Conservation (phyloP, 2,888 invertebrate species). For the Xanthorhoe spadicearia region DNA sequence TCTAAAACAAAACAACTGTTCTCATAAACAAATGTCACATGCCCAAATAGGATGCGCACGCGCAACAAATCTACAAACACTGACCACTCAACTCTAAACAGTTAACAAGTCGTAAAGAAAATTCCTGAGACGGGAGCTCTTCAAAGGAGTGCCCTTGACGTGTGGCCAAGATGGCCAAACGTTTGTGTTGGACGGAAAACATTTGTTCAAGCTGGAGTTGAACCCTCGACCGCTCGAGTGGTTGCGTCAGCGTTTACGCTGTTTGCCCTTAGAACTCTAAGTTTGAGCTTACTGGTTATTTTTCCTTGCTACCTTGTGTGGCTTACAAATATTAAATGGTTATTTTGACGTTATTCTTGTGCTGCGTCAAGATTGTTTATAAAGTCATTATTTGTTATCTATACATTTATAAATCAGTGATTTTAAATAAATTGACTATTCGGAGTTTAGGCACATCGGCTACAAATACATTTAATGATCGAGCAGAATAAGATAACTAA, state of each 20-base stretch:
- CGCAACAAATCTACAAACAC: conserved; percentile 41
- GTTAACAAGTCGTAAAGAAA: conserved; percentile 61
- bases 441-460: too few relatives aligned
- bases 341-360: too few relatives aligned
- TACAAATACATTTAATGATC: too few relatives aligned
- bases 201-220: conserved; percentile 58
- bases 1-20: too few relatives aligned
- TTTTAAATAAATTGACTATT: too few relatives aligned
- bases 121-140: conserved; percentile 50
- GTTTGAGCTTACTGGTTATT: conserved; percentile 6
- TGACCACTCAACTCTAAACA: conserved; percentile 54
- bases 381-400: too few relatives aligned
- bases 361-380: too few relatives aligned
- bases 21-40: too few relatives aligned
- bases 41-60: conserved; percentile 20
- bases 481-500: too few relatives aligned
- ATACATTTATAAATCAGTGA: too few relatives aligned
- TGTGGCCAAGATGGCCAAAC: conserved; percentile 53
- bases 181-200: conserved; percentile 57
- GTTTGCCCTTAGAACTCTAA: conserved; percentile 30
- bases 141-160: conserved; percentile 55
- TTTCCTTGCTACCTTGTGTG: background rate
- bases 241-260: conserved; percentile 32
- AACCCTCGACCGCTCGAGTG: conserved; percentile 64
- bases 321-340: too few relatives aligned